These are phyloP conservation scores for Eulemur mongoz DNA, from an alignment of 2,797 vertebrate genomes.

Conservation along the genomic window DNA sequence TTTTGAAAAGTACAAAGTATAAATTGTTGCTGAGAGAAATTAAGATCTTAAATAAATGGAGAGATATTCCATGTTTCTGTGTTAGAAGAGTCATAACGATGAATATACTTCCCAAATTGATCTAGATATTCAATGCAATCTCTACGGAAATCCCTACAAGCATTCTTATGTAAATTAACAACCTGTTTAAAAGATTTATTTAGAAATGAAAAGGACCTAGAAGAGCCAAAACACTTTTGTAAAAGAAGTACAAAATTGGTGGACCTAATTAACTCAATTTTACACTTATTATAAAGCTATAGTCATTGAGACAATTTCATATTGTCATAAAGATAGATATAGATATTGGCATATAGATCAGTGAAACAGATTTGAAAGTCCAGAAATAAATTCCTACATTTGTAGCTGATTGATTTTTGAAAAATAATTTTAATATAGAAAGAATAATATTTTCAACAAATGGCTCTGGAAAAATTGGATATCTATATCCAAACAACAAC, in stretches of 20 bases:
- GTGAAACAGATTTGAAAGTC: background rate
- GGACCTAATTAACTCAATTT: background rate
- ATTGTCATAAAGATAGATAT: background rate
- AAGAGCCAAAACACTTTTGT: background rate
- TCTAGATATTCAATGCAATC: background rate
- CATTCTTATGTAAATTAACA: background rate
- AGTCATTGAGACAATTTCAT: background rate
- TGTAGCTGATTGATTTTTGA: background rate
- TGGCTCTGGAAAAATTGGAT: background rate
- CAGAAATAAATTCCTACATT: background rate
- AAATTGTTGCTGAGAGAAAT: background rate
- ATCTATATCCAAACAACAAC: background rate
- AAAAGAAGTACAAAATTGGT: background rate
- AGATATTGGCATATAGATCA: background rate
- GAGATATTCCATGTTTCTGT: background rate
- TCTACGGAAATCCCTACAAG: background rate
- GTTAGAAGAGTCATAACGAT: background rate
- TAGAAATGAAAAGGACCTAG: background rate
- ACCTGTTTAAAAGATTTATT: background rate
- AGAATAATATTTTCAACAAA: background rate
- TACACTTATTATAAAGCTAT: background rate
- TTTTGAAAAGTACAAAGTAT: background rate
- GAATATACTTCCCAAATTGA: background rate
- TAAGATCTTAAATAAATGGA: background rate
- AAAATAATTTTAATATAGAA: background rate